These are phyloP conservation scores for Eumerus sabulonum DNA, from an alignment of 2,888 invertebrate species.

Conservation along the genomic window DNA sequence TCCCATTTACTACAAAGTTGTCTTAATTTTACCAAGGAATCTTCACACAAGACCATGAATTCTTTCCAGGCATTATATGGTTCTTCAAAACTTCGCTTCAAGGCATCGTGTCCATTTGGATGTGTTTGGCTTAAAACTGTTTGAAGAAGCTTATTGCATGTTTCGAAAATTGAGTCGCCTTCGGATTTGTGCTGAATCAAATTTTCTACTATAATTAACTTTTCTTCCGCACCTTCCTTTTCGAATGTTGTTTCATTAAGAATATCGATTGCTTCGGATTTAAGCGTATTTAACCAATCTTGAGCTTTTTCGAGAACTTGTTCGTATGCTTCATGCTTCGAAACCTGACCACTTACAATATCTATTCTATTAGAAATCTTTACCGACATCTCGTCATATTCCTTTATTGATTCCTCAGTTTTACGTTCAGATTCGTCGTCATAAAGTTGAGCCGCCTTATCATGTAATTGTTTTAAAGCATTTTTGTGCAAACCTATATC, in stretches of 20 bases:
- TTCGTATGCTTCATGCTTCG: constrained; percentile 90
- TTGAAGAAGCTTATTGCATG: constrained; percentile 85
- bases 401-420: constrained; percentile 85
- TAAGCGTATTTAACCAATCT: constrained; percentile 89
- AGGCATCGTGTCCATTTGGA: constrained; percentile 85
- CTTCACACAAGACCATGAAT: constrained; percentile 85
- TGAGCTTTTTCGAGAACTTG: constrained; percentile 90
- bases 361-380: constrained; percentile 85
- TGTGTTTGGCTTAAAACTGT: constrained; percentile 88
- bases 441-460: constrained; percentile 88
- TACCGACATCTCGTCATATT: constrained; percentile 85
- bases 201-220: constrained; percentile 87
- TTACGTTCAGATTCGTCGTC: constrained; percentile 89
- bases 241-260: constrained; percentile 89
- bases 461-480: constrained; percentile 90
- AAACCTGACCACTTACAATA: constrained; percentile 85
- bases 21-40: constrained; percentile 86
- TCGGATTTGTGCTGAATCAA: constrained; percentile 86
- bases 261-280: constrained; percentile 88
- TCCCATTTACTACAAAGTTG: constrained; percentile 89
- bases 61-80: constrained; percentile 87
- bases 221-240: constrained; percentile 88
- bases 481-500: constrained; percentile 92
- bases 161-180: constrained; percentile 85
- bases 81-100: constrained; percentile 87